Base-by-base conservation (phyloP, 2,888 invertebrate genomes). In the Eucera pruinosa region DNA sequence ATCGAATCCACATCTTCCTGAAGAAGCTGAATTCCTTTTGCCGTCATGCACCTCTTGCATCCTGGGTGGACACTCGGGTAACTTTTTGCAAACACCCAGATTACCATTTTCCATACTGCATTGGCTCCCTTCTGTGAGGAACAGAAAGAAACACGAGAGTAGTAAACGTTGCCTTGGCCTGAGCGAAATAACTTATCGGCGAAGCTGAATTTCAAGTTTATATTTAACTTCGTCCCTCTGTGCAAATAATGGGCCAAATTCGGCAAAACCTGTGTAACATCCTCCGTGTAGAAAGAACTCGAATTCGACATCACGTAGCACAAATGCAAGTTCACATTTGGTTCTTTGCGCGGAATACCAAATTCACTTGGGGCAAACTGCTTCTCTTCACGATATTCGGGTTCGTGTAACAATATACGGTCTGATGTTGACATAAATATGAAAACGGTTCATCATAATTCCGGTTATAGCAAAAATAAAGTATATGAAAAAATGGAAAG, bases 1-100 rank as follows among this genome's bases (percentile, higher is more conserved):
- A 2, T 83, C 82, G 61, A 94, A 94, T 0, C 94, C 93, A 88
- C 94, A 94, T 82, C 94, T 86, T 2, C 82, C 88, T 9, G 6
- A 6, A 1, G 86, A 81, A 2, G 52, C 27, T 4, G 68, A 68
- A n/a, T 41, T 66, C 43, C 89, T 83, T 61, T 20, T 81, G 9
- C 88, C 86, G 36, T 78, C 61, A 1, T 68, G 45, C 1, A 84
- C 86, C 25, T 90, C 90, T 1, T 66, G 70, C 2, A 90, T 5
- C 23, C 80, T 85, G 57, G 73, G 15, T 3, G 87, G 83, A 50
- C 91, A 91, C 0, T 89, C 87, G 0, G 64, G 62, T 20, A 91
- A 70, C 65, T 83, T 88, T 55, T 78, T 87, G 67, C 91, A 91
- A 3, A 84, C 60, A 5, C 91, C 91, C 15, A 43, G 15, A 0